Percentiles rank a stretch among this genome's conserved stretches.
These are phyloP conservation scores for Folsomia candida DNA, from an alignment of 2,888 invertebrate genomes.

Conservation along the genomic window DNA sequence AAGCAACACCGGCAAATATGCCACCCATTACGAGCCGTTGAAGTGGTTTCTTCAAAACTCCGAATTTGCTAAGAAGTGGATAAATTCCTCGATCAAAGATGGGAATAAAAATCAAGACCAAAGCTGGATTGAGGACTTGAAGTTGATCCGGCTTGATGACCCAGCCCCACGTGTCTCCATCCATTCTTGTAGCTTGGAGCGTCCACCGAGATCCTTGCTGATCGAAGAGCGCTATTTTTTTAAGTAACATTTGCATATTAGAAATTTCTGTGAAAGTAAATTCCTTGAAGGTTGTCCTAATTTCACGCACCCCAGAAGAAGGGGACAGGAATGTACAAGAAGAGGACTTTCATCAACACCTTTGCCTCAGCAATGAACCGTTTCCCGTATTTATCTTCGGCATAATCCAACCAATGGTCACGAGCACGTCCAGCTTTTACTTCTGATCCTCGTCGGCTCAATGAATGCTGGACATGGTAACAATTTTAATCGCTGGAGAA, in stretches of 20 bases:
- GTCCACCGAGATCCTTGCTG: slow-evolving; percentile 56
- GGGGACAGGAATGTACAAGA: slow-evolving; percentile 71
- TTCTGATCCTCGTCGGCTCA: slow-evolving; percentile 23
- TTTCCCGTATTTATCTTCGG: slow-evolving; percentile 63
- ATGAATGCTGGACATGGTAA: slow-evolving; percentile 22
- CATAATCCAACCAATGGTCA: slow-evolving; percentile 74
- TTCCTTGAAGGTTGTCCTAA: slow-evolving; percentile 57
- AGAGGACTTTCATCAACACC: slow-evolving; percentile 65
- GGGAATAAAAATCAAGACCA: slow-evolving; percentile 56
- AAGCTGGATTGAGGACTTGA: slow-evolving; percentile 56
- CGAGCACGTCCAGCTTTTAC: slow-evolving; percentile 53
- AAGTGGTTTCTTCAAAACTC: slow-evolving; percentile 55
- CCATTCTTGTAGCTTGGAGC: slow-evolving; percentile 55
- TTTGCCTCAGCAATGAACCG: slow-evolving; percentile 70
- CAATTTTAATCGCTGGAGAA: not conserved
- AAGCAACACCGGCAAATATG: slow-evolving; percentile 56
- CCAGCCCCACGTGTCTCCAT: slow-evolving; percentile 48
- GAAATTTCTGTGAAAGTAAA: not conserved
- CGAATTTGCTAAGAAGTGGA: slow-evolving; percentile 53
- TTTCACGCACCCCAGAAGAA: slow-evolving; percentile 78
- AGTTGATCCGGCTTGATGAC: slow-evolving; percentile 59
- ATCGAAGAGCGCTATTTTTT: slow-evolving; percentile 10
- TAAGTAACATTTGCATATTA: no score
- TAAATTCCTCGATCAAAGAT: slow-evolving; percentile 56
- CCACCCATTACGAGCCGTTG: slow-evolving; percentile 60